Percentiles rank a stretch among this genome's conserved stretches.
Conservation (phyloP, 2,888 invertebrate species). For the Elmis aenea region DNA sequence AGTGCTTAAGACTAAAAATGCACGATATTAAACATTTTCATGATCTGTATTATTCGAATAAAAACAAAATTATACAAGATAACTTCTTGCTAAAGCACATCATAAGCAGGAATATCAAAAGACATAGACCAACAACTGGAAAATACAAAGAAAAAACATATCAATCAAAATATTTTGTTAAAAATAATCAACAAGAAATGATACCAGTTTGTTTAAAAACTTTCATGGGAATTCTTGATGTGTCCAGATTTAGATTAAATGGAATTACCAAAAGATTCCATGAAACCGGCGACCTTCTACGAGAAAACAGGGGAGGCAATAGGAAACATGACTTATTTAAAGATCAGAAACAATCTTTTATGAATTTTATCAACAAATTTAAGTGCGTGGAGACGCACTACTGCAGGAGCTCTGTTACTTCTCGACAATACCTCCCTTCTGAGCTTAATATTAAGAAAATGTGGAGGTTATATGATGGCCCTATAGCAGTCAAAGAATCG, state of each 20-base stretch:
- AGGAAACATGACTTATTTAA: no score
- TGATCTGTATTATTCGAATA: constrained; percentile 4
- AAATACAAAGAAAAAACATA: constrained; percentile 1
- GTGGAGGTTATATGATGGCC: constrained; percentile 9
- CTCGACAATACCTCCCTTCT: constrained; percentile 18
- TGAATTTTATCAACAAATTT: constrained; percentile 4
- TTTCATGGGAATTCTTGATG: constrained; percentile 2
- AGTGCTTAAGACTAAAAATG: constrained; percentile 2
- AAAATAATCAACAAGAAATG: constrained; percentile 3
- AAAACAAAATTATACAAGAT: constrained; percentile 2
- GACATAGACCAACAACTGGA: constrained; percentile 4
- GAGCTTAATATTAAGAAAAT: constrained; percentile 21
- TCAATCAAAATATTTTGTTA: constrained; percentile 4
- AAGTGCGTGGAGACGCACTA: constrained; percentile 1
- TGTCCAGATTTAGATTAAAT: constrained; percentile 5
- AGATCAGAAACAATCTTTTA: no score
- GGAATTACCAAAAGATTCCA: constrained; percentile 11
- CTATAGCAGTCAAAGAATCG: constrained; percentile 20
- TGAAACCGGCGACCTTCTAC: constrained; percentile 16
- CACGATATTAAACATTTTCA: constrained; percentile 2
- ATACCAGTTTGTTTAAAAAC: constrained; percentile 6
- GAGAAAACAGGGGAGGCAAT: constrained; percentile 20
- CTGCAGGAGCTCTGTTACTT: no score
- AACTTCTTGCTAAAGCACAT: constrained; percentile 1
- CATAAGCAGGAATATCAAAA: no score